Conservation (phyloP, 2,113 vertebrate genomes). For the Passer domesticus region DNA sequence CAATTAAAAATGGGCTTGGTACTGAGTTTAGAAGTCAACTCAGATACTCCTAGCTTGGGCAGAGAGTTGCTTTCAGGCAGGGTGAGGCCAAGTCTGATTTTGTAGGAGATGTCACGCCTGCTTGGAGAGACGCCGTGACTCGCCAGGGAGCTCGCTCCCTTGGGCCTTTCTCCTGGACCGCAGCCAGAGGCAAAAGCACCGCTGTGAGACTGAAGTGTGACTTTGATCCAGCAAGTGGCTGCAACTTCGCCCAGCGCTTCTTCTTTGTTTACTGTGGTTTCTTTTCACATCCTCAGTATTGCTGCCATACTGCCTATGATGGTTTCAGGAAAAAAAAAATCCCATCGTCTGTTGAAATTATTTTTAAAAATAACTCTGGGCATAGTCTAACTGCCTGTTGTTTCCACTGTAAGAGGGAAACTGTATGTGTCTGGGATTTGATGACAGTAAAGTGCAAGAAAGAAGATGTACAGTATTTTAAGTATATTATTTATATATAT, state of each 20-base stretch:
- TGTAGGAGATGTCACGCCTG: constrained; percentile 57
- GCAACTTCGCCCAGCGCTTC: neutral
- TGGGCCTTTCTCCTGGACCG: constrained; percentile 8
- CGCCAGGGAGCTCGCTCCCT: neutral
- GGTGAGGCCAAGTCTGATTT: constrained; percentile 62
- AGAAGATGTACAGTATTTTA: neutral
- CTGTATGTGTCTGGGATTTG: neutral
- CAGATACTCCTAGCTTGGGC: constrained; percentile 67
- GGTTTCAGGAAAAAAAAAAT: neutral
- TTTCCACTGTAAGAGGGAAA: neutral
- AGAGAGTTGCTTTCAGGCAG: constrained; percentile 67
- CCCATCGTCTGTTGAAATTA: neutral
- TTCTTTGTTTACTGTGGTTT: neutral
- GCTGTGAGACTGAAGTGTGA: neutral
- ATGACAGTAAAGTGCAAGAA: neutral
- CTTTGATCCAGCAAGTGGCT: neutral
- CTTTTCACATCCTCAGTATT: neutral
- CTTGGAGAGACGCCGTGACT: constrained; percentile 74
- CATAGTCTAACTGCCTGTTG: neutral
- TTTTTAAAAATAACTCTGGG: neutral
- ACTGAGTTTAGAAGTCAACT: constrained; percentile 69
- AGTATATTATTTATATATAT: neutral
- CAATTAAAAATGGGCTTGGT: constrained; percentile 64
- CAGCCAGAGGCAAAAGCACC: constrained; percentile 19
- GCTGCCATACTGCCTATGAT: neutral